Evolutionary conservation across 2,797 vertebrate genomes (phyloP).

Genomic region (Cyclopterus lumpus): DNA sequence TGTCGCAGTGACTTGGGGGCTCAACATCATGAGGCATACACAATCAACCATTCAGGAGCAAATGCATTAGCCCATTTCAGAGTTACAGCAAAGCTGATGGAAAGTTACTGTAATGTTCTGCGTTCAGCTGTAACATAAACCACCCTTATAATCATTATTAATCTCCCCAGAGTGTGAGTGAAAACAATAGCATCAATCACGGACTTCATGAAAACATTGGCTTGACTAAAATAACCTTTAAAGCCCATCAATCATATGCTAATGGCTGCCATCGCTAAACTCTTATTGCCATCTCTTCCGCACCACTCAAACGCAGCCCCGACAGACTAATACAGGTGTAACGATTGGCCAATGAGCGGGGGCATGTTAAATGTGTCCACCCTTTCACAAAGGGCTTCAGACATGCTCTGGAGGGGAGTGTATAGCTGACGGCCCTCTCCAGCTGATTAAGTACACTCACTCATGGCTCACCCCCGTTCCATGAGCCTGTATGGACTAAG

Average conservation of each 20-base stretch:
- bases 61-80: constrained; percentile 35
- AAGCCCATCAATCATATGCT: constrained; percentile 66
- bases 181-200: constrained; percentile 70
- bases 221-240: constrained; percentile 70
- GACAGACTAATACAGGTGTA: constrained; percentile 52
- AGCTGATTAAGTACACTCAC: constrained; percentile 71
- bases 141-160: constrained; percentile 54
- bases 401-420: constrained; percentile 28
- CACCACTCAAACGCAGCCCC: constrained; percentile 50
- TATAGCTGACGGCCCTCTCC: constrained; percentile 61
- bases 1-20: constrained; percentile 47
- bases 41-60: constrained; percentile 43
- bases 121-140: constrained; percentile 38
- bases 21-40: constrained; percentile 39
- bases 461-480: constrained; percentile 48
- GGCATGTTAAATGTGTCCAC: constrained; percentile 64
- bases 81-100: constrained; percentile 32
- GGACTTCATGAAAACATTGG: constrained; percentile 62
- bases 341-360: constrained; percentile 54
- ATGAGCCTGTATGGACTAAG: constrained; percentile 32
- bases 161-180: constrained; percentile 43
- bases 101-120: constrained; percentile 47
- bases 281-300: constrained; percentile 45
- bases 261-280: constrained; percentile 62
- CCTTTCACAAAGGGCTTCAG: constrained; percentile 52